Evolutionary conservation across 30 jellyfish, hydroid and myxozoan genomes (phyloP).

Genomic region (Hydractinia symbiolongicarpus): DNA sequence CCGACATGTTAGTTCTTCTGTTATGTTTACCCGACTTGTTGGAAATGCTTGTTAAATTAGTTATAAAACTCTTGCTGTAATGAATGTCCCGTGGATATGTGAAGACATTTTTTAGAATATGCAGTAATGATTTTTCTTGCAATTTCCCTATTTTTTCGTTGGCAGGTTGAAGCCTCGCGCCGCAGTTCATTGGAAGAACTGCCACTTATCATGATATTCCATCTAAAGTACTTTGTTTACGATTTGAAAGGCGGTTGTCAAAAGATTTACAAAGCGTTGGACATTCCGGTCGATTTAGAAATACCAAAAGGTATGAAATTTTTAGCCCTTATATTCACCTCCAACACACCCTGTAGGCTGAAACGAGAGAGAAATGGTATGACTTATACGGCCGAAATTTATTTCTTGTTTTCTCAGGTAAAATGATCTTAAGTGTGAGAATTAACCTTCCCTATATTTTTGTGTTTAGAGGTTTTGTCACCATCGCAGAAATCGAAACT

Average conservation of each 20-base stretch:
- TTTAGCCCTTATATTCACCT: not conserved
- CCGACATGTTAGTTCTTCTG: no score
- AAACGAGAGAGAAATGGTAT: not conserved
- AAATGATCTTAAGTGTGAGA: not conserved
- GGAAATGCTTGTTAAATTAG: no score
- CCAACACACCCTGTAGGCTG: not conserved
- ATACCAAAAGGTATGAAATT: conserved; percentile 63
- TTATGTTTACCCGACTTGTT: no score
- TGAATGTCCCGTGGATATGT: no score
- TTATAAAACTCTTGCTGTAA: no score
- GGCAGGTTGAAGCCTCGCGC: conserved; percentile 94
- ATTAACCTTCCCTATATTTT: not conserved
- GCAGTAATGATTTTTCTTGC: not conserved
- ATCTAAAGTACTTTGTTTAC: conserved; percentile 83
- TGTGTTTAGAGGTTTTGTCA: conserved; percentile 57
- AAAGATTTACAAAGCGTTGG: conserved; percentile 82
- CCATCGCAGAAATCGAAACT: conserved; percentile 24
- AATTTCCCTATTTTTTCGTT: not conserved
- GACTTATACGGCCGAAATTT: not conserved
- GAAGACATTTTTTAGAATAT: no score
- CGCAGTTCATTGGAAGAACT: conserved; percentile 79
- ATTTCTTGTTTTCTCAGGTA: not conserved
- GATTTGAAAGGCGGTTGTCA: conserved; percentile 96
- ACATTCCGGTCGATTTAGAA: conserved; percentile 67
- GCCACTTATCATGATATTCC: conserved; percentile 81